A percentile compares a stretch with the other conserved stretches of the same genome.
Evolutionary conservation across 1,140 invertebrate species (phyloP).

Genomic region (Euwallacea fornicatus): DNA sequence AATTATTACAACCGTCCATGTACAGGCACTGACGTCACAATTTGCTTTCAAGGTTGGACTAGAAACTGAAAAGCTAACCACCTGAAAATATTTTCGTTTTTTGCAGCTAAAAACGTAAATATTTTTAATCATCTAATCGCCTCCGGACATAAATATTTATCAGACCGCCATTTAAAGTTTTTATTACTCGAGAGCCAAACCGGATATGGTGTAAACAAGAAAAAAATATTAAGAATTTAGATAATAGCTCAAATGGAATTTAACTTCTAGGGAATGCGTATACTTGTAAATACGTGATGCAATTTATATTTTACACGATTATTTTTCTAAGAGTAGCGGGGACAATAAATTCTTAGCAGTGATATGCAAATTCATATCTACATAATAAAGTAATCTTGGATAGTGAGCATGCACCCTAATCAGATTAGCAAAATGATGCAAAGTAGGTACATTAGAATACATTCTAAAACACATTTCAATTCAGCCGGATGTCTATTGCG

Average conservation of each 20-base stretch:
- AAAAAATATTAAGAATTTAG: constrained; percentile 5
- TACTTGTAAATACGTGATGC: constrained; percentile 5
- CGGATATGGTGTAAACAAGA: constrained; percentile 10
- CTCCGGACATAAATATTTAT: constrained; percentile 12
- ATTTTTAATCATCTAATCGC: neutral
- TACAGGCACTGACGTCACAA: constrained; percentile 5
- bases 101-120: constrained; percentile 1
- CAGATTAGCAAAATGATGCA: constrained; percentile 4
- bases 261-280: too few species aligned
- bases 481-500: neutral
- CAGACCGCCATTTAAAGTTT: neutral
- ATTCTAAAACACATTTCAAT: neutral
- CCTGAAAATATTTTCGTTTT: neutral
- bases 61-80: neutral
- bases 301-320: neutral
- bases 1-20: constrained; percentile 7
- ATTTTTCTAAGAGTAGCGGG: too few species aligned
- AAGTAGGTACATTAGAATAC: neutral
- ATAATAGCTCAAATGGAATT: constrained; percentile 11
- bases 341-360: too few species aligned
- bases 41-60: neutral
- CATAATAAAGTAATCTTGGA: too few species aligned
- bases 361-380: too few species aligned
- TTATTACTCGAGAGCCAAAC: constrained; percentile 9
- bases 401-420: neutral